Conservation (phyloP, 2,797 vertebrate species). For the Enteromius anoplus region DNA sequence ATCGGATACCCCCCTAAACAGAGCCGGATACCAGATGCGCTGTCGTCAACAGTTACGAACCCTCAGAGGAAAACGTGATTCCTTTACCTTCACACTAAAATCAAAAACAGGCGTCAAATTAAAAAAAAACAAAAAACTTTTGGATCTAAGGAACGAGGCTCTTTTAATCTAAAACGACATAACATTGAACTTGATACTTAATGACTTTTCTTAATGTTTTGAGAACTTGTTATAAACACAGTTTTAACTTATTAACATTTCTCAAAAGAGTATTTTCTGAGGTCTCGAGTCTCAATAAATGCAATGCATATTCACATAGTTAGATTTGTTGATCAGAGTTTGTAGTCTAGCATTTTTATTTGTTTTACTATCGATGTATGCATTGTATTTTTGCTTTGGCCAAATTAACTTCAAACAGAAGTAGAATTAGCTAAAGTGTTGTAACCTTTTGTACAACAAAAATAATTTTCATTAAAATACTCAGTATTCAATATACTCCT, state of each 20-base stretch:
- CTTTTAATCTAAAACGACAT: neutral
- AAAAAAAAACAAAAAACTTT: neutral
- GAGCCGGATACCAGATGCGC: slow-evolving; percentile 41
- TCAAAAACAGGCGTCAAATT: neutral
- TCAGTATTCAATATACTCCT: neutral
- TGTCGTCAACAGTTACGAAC: slow-evolving; percentile 3
- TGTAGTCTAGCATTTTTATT: neutral
- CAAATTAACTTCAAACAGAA: neutral
- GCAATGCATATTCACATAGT: neutral
- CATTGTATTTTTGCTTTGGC: neutral
- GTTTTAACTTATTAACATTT: neutral
- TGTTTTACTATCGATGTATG: neutral
- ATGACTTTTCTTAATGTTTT: neutral
- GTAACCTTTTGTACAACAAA: too few relatives aligned
- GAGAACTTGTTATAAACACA: neutral
- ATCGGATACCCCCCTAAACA: slow-evolving; percentile 41
- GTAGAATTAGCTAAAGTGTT: neutral
- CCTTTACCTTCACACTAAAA: neutral
- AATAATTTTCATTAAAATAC: neutral
- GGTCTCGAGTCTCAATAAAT: neutral
- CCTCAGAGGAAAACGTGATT: slow-evolving; percentile 5
- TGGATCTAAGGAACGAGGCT: neutral
- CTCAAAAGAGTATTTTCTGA: neutral
- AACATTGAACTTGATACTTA: neutral
- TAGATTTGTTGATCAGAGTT: neutral